Evolutionary conservation across 2,113 vertebrate species (phyloP).

Genomic region (Prunella himalayana): DNA sequence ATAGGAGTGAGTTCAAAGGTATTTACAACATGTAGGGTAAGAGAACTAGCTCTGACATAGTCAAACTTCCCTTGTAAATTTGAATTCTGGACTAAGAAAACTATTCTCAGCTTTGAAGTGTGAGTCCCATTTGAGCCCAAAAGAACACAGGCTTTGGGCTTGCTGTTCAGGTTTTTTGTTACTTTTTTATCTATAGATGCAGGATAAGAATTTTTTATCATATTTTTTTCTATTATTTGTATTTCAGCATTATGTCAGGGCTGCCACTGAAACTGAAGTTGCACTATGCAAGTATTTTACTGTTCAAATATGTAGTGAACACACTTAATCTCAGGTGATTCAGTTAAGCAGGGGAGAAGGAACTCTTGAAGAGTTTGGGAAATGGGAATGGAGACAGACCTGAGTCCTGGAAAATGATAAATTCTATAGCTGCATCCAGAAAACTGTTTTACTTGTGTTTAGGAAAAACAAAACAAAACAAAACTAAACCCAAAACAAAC

Average conservation of each 20-base stretch:
- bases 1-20: slow-evolving; percentile 62
- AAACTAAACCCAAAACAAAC: no score
- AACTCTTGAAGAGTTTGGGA: not conserved
- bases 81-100: slow-evolving; percentile 12
- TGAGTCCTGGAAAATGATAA: not conserved
- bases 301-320: not conserved
- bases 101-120: slow-evolving; percentile 28
- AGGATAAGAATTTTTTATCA: not conserved
- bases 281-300: not conserved
- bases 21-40: slow-evolving; percentile 28
- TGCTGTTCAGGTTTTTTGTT: not conserved
- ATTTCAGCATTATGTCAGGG: not conserved
- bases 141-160: not conserved
- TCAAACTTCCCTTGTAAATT: slow-evolving; percentile 20
- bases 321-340: not conserved
- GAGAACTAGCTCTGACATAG: slow-evolving; percentile 7
- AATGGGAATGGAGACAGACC: not conserved
- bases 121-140: not conserved
- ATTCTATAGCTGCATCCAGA: not conserved
- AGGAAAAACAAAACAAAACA: not conserved
- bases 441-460: not conserved
- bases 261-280: not conserved
- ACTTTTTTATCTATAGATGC: not conserved
- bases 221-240: not conserved
- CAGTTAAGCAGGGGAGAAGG: not conserved